These are phyloP conservation scores for Calephelis virginiensis DNA, from an alignment of 1,140 invertebrate genomes.

Conservation along the genomic window DNA sequence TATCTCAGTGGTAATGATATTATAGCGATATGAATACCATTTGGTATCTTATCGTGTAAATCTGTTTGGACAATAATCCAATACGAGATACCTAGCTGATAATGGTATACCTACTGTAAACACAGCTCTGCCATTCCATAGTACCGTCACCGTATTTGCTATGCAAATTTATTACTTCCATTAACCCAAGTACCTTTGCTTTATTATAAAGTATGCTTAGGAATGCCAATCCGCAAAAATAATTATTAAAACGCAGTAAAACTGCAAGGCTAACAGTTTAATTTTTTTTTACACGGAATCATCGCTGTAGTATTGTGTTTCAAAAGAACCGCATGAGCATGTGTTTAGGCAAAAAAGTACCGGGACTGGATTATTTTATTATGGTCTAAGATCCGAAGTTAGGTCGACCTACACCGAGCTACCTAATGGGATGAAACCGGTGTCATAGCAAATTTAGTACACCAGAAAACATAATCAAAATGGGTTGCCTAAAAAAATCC, in stretches of 20 bases:
- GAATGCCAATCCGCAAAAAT: background rate
- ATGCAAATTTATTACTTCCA: constrained; percentile 4
- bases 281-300: too few relatives aligned
- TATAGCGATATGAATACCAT: constrained; percentile 28
- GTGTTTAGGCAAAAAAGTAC: too few relatives aligned
- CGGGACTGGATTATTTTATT: too few relatives aligned
- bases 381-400: too few relatives aligned
- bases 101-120: constrained; percentile 27
- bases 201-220: background rate
- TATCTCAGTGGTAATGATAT: constrained; percentile 25
- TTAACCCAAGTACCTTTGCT: background rate
- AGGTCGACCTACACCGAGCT: too few relatives aligned
- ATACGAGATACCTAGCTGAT: constrained; percentile 36
- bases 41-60: constrained; percentile 55
- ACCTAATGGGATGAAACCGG: too few relatives aligned
- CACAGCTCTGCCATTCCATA: constrained; percentile 16
- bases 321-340: too few relatives aligned
- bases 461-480: too few relatives aligned
- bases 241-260: background rate
- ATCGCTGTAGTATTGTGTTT: too few relatives aligned
- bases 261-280: too few relatives aligned
- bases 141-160: constrained; percentile 6
- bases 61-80: constrained; percentile 58
- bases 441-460: too few relatives aligned
- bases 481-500: too few relatives aligned